Percentiles rank a stretch among this genome's conserved stretches.
These are phyloP conservation scores for Heliconius himera DNA, from an alignment of 1,140 invertebrate species.

Conservation along the genomic window DNA sequence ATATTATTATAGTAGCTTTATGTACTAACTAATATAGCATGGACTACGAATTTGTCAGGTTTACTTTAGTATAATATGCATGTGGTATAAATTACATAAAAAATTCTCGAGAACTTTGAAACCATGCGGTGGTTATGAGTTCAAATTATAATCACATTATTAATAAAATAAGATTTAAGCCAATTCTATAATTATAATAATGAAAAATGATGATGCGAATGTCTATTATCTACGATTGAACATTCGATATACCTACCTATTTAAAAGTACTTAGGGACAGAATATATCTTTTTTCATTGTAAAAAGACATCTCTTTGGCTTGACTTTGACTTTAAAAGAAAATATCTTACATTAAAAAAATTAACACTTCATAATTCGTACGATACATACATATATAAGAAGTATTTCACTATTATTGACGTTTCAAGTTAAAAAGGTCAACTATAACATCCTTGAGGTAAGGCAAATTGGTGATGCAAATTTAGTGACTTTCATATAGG, in stretches of 20 bases:
- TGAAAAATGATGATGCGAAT: no score
- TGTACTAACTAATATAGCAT: not conserved
- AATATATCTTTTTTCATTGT: no score
- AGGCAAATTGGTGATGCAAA: not conserved
- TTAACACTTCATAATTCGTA: not conserved
- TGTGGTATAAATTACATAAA: not conserved
- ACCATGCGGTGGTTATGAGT: no score
- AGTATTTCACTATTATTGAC: not conserved
- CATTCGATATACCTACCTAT: no score
- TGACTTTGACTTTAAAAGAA: no score
- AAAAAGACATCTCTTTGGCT: no score
- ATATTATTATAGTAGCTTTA: not conserved
- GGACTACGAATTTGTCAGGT: not conserved
- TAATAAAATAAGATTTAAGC: no score
- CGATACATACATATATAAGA: not conserved
- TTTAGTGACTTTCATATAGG: conserved; percentile 1
- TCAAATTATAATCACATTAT: no score
- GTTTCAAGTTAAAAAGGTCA: not conserved
- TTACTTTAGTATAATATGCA: not conserved
- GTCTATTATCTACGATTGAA: no score
- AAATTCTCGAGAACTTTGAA: no score
- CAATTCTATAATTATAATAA: no score
- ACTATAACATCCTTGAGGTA: not conserved
- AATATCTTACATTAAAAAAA: not conserved
- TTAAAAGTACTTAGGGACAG: no score